Evolutionary conservation across 2,113 vertebrate species (phyloP), one percentile per base, ranked within the genome.

Genomic region (Stomatorhinus ivindoensis): DNA sequence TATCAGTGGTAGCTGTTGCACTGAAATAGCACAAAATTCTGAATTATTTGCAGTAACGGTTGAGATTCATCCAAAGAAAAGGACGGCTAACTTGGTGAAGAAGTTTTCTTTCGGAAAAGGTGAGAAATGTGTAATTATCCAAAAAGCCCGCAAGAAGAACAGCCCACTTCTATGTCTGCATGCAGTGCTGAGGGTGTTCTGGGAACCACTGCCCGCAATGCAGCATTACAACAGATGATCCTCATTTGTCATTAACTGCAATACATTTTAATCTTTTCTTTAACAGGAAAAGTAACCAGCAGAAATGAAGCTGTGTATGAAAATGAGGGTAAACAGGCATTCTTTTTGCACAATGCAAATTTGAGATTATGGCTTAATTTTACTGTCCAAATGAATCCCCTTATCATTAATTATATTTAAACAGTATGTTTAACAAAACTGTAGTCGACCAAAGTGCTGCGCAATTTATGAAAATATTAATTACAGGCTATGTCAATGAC

Each of bases 51-150:
- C 95, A 88, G 91, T 96, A 91, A 95, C 94, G 0, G 95, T 96
- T 88, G 95, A 96, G 89, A 91, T 96, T 58, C 96, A 96, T 27
- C 92, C 90, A 5, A 92, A 89, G 90, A 91, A 95, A 0, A 65
- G 91, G 44, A 91, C 93, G 53, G 94, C 92, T 2, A 93, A 93
- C 0, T 88, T 95, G 13, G 88, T 95, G 73, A 96, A 95, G 92
- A 96, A 96, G 88, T 91, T 94, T 87, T 94, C 95, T 48, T 83
- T 94, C 90, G 93, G 94, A 3, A 96, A 95, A 95, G 90, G 96
- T 96, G 93, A 6, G 90, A 0, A 13, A 31, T 21, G 53, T 0
- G 6, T 17, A 35, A 15, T 24, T 9, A 47, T 61, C 24, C 21
- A 88, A 55, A 69, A 10, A 8, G 7, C 10, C n/a, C 8, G 8